Conservation (phyloP, 2,888 invertebrate species). For the Calliphora vomitoria region DNA sequence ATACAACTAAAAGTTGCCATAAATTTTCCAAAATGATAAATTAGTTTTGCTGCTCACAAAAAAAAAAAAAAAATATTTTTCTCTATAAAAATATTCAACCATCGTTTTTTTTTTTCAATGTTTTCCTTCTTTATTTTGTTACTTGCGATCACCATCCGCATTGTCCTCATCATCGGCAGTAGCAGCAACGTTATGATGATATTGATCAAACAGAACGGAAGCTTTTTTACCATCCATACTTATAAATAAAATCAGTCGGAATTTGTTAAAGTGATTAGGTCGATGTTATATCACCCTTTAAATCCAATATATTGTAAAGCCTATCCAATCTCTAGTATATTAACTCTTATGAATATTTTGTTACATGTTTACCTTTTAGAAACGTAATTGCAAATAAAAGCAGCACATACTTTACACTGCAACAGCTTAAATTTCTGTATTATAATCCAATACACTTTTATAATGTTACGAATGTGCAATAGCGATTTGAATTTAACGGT, state of each 20-base stretch:
- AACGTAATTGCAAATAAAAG: too few species aligned
- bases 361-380: too few species aligned
- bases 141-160: constrained; percentile 46
- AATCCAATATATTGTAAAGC: too few species aligned
- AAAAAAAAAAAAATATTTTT: constrained; percentile 13
- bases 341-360: too few species aligned
- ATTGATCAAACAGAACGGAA: constrained; percentile 49
- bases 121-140: constrained; percentile 39
- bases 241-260: neutral
- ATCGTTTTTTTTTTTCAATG: constrained; percentile 7
- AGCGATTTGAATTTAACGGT: too few species aligned
- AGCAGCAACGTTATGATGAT: constrained; percentile 21
- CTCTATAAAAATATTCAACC: constrained; percentile 12
- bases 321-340: too few species aligned
- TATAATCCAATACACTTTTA: too few species aligned
- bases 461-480: too few species aligned
- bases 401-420: too few species aligned
- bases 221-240: constrained; percentile 26
- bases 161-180: constrained; percentile 30
- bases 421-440: too few species aligned
- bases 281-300: neutral
- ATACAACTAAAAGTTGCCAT: constrained; percentile 77
- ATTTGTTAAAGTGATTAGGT: neutral
- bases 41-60: constrained; percentile 75
- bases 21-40: constrained; percentile 83